phyloP scores from a whole-genome alignment of 1,140 invertebrate genomes.

The Scaptodrosophila lebanonensis region DNA sequence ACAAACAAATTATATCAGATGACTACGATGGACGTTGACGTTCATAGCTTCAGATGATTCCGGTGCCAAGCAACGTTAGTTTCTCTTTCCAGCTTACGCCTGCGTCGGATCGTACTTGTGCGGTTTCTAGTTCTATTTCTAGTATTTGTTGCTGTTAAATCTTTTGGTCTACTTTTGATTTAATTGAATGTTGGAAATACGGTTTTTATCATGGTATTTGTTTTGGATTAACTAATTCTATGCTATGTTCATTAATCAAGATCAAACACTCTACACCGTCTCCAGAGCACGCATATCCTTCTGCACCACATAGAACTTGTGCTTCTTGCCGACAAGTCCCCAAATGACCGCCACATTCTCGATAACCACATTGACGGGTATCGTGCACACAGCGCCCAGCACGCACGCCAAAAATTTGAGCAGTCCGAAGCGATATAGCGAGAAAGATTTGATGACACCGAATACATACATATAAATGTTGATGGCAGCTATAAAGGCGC shows the following conservation, averaged over 20 bases:
- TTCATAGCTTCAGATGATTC: no score
- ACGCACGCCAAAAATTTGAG: constrained; percentile 88
- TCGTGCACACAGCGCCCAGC: constrained; percentile 89
- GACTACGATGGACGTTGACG: no score
- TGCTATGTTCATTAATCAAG: constrained; percentile 3
- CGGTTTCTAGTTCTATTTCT: constrained; percentile 1
- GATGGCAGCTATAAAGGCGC: constrained; percentile 92
- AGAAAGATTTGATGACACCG: constrained; percentile 96
- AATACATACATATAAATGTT: constrained; percentile 98
- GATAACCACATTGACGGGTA: constrained; percentile 94
- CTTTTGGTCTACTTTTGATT: constrained; percentile 18
- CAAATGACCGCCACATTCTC: constrained; percentile 96
- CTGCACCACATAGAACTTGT: constrained; percentile 97
- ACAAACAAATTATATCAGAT: no score
- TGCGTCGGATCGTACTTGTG: constrained; percentile 10
- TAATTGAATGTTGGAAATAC: constrained; percentile 24
- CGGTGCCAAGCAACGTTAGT: no score
- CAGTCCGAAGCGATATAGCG: constrained; percentile 89
- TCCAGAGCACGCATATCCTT: constrained; percentile 84
- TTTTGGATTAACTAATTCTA: neutral
- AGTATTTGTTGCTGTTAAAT: constrained; percentile 10
- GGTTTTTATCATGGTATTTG: constrained; percentile 8
- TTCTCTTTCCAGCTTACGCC: constrained; percentile 1
- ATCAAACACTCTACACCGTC: constrained; percentile 44
- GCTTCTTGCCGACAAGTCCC: constrained; percentile 93